Conservation (phyloP, 2,113 vertebrate species). For the Zeus faber region DNA sequence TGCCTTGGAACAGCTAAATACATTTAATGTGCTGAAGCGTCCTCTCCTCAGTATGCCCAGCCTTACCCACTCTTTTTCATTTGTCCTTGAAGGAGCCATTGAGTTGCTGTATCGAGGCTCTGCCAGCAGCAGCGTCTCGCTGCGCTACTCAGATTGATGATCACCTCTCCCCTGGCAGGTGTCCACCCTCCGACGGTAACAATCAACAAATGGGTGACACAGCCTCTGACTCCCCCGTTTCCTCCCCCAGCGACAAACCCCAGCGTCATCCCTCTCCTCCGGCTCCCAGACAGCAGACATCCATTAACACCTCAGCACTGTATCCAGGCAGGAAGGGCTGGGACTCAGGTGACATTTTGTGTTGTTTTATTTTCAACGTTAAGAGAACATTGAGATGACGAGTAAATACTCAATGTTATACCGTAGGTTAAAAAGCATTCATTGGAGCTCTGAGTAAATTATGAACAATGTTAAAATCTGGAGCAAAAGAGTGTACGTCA, state of each 20-base stretch:
- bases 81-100: conserved; percentile 63
- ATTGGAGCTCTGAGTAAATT: too few species aligned
- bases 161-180: conserved; percentile 62
- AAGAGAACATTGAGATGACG: too few species aligned
- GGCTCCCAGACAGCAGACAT: conserved; percentile 20
- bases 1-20: conserved; percentile 28
- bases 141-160: conserved; percentile 66
- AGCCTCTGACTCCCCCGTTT: conserved; percentile 33
- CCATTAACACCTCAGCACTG: conserved; percentile 43
- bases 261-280: background rate
- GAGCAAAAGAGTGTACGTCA: too few species aligned
- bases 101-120: conserved; percentile 57
- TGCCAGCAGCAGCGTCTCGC: conserved; percentile 54
- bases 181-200: conserved; percentile 65
- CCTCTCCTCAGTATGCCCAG: conserved; percentile 29
- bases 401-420: too few species aligned
- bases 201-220: conserved; percentile 72
- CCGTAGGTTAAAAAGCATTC: too few species aligned
- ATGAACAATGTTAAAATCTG: too few species aligned
- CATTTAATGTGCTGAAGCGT: conserved; percentile 38
- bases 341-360: too few species aligned
- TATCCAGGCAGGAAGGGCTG: too few species aligned
- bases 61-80: conserved; percentile 48
- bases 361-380: too few species aligned
- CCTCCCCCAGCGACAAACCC: conserved; percentile 37